phyloP scores from a whole-genome alignment of 2,888 invertebrate genomes.

The Nemurella pictetii region DNA sequence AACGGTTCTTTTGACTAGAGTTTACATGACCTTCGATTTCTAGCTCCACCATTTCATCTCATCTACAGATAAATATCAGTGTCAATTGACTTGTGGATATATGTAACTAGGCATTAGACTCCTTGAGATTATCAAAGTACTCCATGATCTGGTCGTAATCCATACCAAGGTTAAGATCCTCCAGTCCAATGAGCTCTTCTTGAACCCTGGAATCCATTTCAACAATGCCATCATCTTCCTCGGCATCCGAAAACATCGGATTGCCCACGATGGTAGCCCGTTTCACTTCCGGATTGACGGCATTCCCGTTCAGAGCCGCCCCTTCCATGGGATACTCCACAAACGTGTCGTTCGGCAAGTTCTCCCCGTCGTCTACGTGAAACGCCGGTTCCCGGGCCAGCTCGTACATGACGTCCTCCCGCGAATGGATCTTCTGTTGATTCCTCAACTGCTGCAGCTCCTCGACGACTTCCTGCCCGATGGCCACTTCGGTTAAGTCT shows the following conservation, averaged over 20 bases:
- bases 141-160: conserved; percentile 98
- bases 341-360: conserved; percentile 43
- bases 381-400: conserved; percentile 17
- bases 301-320: conserved; percentile 41
- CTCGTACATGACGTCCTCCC: conserved; percentile 34
- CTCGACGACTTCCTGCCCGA: not conserved
- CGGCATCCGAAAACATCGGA: conserved; percentile 75
- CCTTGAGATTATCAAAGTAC: conserved; percentile 97
- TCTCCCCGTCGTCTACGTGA: conserved; percentile 35
- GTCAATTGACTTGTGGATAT: conserved; percentile 24
- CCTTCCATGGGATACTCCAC: conserved; percentile 43
- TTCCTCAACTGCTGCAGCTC: conserved; percentile 28
- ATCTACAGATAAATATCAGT: not conserved
- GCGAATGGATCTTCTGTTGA: conserved; percentile 16
- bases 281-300: conserved; percentile 68
- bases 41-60: not conserved
- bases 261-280: conserved; percentile 85
- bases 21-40: not conserved
- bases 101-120: conserved; percentile 59
- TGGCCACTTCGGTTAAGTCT: conserved; percentile 30
- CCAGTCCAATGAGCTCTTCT: conserved; percentile 70
- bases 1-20: conserved; percentile 20
- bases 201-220: conserved; percentile 49
- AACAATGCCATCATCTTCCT: conserved; percentile 45
- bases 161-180: conserved; percentile 83